Evolutionary conservation across 1,140 invertebrate species (phyloP).

Genomic region (Ceratosolen solmsi): DNA sequence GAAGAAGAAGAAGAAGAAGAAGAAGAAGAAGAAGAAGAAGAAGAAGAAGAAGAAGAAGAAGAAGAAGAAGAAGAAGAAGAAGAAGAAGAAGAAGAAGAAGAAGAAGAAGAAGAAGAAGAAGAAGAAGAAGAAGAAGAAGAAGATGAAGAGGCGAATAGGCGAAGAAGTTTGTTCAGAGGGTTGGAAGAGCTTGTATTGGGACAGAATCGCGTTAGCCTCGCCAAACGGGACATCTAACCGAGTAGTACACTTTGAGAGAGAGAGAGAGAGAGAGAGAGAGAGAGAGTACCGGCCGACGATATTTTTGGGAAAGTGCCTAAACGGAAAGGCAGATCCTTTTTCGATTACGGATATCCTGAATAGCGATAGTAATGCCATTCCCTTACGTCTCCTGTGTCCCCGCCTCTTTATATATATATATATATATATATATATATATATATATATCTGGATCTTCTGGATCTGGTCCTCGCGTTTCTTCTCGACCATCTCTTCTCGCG

Average conservation of each 20-base stretch:
- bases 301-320: constrained; percentile 52
- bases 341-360: constrained; percentile 48
- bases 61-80: constrained; percentile 42
- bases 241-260: constrained; percentile 23
- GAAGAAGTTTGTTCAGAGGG: constrained; percentile 54
- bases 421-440: too few relatives aligned
- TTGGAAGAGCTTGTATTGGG: constrained; percentile 51
- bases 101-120: constrained; percentile 42
- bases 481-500: not conserved
- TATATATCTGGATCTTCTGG: not conserved
- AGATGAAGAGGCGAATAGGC: constrained; percentile 41
- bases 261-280: constrained; percentile 2
- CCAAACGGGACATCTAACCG: constrained; percentile 33
- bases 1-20: too few relatives aligned
- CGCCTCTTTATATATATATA: not conserved
- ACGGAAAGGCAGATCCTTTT: constrained; percentile 42
- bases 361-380: constrained; percentile 24
- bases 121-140: constrained; percentile 43
- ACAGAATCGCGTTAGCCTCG: constrained; percentile 49
- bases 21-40: constrained; percentile 41
- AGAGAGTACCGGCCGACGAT: constrained; percentile 40
- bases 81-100: constrained; percentile 42
- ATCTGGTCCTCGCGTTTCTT: not conserved
- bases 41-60: constrained; percentile 42
- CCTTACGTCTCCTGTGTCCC: not conserved